Evolutionary conservation across 2,113 vertebrate species (phyloP).

Genomic region (Clarias macrocephalus): DNA sequence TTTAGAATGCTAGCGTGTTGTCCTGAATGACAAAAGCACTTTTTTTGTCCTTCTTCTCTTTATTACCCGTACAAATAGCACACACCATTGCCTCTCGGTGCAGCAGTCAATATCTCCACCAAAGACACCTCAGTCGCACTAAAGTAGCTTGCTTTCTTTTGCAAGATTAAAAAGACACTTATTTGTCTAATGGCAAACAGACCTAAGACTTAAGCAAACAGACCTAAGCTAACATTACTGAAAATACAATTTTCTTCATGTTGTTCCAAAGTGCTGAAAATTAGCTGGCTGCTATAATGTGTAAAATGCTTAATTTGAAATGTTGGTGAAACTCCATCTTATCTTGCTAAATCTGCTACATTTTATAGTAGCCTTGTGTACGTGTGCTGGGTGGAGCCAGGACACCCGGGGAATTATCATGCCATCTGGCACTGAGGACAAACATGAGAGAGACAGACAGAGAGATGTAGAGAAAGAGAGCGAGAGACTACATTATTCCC

Average conservation of each 20-base stretch:
- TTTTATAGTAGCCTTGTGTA: not conserved
- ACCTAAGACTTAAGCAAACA: not conserved
- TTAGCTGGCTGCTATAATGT: not conserved
- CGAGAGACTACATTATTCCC: not conserved
- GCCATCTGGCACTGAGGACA: slow-evolving; percentile 4
- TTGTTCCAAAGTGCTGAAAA: not conserved
- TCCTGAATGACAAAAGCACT: not conserved
- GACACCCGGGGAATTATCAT: not conserved
- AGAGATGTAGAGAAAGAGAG: not conserved
- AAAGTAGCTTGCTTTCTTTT: not conserved
- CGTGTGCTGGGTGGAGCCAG: not conserved
- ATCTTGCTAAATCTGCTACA: not conserved
- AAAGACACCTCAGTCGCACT: not conserved
- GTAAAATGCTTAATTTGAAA: not conserved
- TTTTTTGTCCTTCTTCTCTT: not conserved
- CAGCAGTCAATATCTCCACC: not conserved
- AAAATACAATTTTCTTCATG: not conserved
- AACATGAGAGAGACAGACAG: not conserved
- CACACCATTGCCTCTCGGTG: not conserved
- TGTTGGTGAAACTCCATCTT: not conserved
- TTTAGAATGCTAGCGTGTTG: not conserved
- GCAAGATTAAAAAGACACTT: not conserved
- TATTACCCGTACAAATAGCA: not conserved
- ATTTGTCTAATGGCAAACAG: not conserved
- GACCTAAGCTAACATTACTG: not conserved